Percentiles rank a stretch among this genome's conserved stretches.
Conservation (phyloP, 2,797 vertebrate species). For the Anguilla obscura region DNA sequence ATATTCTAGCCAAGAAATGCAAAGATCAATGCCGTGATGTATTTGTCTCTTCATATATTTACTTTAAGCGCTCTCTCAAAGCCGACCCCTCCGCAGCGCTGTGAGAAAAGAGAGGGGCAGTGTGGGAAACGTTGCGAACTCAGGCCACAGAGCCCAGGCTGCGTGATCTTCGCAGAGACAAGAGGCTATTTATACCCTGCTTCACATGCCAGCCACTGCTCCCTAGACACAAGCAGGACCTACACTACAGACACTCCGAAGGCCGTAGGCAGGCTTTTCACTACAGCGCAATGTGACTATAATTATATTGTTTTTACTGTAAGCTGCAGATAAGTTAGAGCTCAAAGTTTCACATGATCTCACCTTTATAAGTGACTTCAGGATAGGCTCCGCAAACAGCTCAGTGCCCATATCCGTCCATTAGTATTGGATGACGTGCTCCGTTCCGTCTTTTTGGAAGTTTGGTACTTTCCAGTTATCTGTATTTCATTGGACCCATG, state of each 20-base stretch:
- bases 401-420: not conserved
- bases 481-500: not conserved
- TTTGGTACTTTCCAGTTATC: not conserved
- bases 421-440: not conserved
- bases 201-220: constrained; percentile 30
- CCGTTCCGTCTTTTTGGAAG: not conserved
- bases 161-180: constrained; percentile 1
- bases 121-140: constrained; percentile 28
- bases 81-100: not conserved
- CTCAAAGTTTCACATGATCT: not conserved
- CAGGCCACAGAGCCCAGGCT: not conserved
- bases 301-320: not conserved
- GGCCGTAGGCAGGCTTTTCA: not conserved
- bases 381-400: not conserved
- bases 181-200: constrained; percentile 37
- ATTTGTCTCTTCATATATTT: constrained; percentile 14
- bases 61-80: constrained; percentile 16
- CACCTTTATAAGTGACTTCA: not conserved
- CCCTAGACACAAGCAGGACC: not conserved
- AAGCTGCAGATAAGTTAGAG: not conserved
- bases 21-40: constrained; percentile 21
- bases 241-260: not conserved
- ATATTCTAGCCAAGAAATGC: not conserved
- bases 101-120: not conserved
- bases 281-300: not conserved